phyloP scores from a whole-genome alignment of 1,140 invertebrate genomes.

The Pararge aegeria region DNA sequence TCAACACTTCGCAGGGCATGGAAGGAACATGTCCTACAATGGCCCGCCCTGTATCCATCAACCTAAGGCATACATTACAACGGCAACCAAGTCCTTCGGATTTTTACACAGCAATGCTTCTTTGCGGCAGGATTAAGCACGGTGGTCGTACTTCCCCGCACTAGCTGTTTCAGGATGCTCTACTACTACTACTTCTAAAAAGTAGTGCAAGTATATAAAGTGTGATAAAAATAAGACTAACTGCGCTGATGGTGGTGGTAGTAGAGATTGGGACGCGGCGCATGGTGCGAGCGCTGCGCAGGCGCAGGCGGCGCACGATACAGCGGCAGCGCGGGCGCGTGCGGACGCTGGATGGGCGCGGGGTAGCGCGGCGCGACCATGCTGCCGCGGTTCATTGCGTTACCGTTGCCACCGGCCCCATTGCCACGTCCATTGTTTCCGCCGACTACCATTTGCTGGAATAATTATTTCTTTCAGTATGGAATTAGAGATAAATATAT shows the following conservation, averaged over 20 bases:
- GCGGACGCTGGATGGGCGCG: constrained; percentile 73
- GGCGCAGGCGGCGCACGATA: constrained; percentile 55
- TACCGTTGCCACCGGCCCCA: constrained; percentile 39
- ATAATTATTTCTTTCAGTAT: not conserved
- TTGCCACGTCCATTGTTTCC: constrained; percentile 30
- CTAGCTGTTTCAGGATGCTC: too few species aligned
- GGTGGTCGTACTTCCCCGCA: too few species aligned
- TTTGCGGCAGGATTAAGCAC: too few species aligned
- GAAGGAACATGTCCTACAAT: too few species aligned
- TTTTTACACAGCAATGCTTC: too few species aligned
- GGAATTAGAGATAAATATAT: too few species aligned
- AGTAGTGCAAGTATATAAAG: too few species aligned
- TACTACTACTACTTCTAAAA: too few species aligned
- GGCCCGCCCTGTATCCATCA: too few species aligned
- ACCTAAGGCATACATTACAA: too few species aligned
- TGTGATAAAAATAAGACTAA: constrained; percentile 45
- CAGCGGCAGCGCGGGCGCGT: constrained; percentile 57
- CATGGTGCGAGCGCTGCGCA: constrained; percentile 46
- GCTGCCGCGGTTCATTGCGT: constrained; percentile 53
- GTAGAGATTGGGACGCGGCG: constrained; percentile 47
- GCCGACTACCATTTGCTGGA: constrained; percentile 56
- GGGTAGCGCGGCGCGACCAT: constrained; percentile 66
- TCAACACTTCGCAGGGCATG: too few species aligned
- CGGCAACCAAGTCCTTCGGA: too few species aligned
- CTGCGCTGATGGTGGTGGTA: constrained; percentile 66